These are phyloP conservation scores for Mola mola DNA, from an alignment of 2,113 vertebrate genomes.

Conservation along the genomic window DNA sequence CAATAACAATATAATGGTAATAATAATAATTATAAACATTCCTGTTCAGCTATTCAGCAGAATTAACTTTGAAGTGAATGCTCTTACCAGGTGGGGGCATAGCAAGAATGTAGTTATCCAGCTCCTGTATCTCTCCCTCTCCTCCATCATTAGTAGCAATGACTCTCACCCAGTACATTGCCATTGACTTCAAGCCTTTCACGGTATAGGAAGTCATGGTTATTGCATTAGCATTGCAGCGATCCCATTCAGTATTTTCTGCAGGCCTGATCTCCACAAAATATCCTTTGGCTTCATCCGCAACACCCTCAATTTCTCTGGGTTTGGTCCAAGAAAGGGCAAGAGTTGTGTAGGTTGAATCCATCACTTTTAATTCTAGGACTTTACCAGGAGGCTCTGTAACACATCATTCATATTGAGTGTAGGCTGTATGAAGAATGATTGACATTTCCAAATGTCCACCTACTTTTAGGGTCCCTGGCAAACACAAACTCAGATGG, in stretches of 20 bases:
- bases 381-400: slow-evolving; percentile 87
- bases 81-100: slow-evolving; percentile 82
- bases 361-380: slow-evolving; percentile 86
- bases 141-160: slow-evolving; percentile 83
- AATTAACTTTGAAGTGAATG: neutral
- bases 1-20: too few species aligned
- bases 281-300: slow-evolving; percentile 85
- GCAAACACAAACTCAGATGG: slow-evolving; percentile 86
- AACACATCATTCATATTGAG: slow-evolving; percentile 39
- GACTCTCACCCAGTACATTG: slow-evolving; percentile 85
- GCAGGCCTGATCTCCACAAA: slow-evolving; percentile 85
- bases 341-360: slow-evolving; percentile 84
- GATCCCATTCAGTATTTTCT: slow-evolving; percentile 84
- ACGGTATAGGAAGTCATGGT: slow-evolving; percentile 77
- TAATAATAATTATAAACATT: too few species aligned
- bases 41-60: too few species aligned
- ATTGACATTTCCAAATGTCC: slow-evolving; percentile 12
- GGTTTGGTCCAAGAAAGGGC: slow-evolving; percentile 87
- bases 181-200: slow-evolving; percentile 84
- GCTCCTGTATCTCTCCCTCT: slow-evolving; percentile 72
- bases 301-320: slow-evolving; percentile 67
- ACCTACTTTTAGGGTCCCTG: slow-evolving; percentile 87
- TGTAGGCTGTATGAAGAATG: neutral
- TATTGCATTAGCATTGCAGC: slow-evolving; percentile 81
- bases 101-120: slow-evolving; percentile 81